Evolutionary conservation across 2,888 invertebrate species (phyloP).

Genomic region (Dromius quadrimaculatus): DNA sequence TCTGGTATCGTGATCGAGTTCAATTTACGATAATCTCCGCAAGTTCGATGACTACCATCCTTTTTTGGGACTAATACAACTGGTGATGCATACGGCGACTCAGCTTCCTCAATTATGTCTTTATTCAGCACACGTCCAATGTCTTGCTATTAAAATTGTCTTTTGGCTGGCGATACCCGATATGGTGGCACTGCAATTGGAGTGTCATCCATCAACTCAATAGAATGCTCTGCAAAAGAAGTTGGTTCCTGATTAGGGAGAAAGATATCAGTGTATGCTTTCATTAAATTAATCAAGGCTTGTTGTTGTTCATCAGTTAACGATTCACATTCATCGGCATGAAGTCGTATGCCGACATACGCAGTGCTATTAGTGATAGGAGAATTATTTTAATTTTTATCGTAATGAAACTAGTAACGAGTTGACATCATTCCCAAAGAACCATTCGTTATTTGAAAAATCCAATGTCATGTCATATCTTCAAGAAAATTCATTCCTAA

Average conservation of each 20-base stretch:
- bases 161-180: background rate
- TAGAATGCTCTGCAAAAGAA: background rate
- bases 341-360: background rate
- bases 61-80: slow-evolving; percentile 10
- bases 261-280: background rate
- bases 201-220: background rate
- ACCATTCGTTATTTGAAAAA: slow-evolving; percentile 1
- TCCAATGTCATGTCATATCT: background rate
- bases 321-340: background rate
- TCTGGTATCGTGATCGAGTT: slow-evolving; percentile 15
- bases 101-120: slow-evolving; percentile 7
- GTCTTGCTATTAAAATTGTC: background rate
- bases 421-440: too few relatives aligned
- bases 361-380: background rate
- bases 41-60: background rate
- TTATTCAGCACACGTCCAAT: background rate
- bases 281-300: background rate
- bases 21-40: background rate
- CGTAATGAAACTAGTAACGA: too few relatives aligned
- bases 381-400: background rate
- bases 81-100: slow-evolving; percentile 12
- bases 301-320: background rate
- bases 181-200: background rate
- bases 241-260: background rate
- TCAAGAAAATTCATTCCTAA: background rate